phyloP scores from a whole-genome alignment of 2,113 vertebrate genomes.

The Stomatorhinus ivindoensis region DNA sequence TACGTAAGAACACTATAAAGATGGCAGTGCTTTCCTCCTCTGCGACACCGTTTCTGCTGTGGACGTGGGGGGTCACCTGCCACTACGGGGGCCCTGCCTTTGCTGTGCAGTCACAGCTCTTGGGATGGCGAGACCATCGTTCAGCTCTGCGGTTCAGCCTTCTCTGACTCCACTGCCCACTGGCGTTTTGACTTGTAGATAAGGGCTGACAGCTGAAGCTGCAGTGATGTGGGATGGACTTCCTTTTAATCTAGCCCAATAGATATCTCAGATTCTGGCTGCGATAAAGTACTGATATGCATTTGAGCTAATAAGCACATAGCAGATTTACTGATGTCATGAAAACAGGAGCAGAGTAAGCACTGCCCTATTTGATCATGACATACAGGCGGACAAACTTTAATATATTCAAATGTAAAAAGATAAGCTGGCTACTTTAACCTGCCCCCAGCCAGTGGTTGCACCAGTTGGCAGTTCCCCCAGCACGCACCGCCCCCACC shows the following conservation, averaged over 20 bases:
- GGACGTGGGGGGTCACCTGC: background rate
- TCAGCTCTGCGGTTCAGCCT: slow-evolving; percentile 28
- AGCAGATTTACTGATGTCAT: background rate
- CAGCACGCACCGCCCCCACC: background rate
- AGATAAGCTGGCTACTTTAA: background rate
- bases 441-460: background rate
- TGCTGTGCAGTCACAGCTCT: background rate
- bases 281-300: slow-evolving; percentile 8
- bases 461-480: background rate
- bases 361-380: background rate
- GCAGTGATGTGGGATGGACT: slow-evolving; percentile 48
- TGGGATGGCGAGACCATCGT: slow-evolving; percentile 1
- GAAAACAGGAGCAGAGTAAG: background rate
- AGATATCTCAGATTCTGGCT: slow-evolving; percentile 29
- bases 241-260: slow-evolving; percentile 33
- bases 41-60: background rate
- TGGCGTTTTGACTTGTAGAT: slow-evolving; percentile 52
- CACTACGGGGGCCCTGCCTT: background rate
- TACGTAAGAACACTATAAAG: background rate
- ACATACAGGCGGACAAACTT: background rate
- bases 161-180: slow-evolving; percentile 57
- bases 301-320: slow-evolving; percentile 1
- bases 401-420: background rate
- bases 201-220: slow-evolving; percentile 60
- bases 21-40: background rate